A percentile compares a stretch with the other conserved stretches of the same genome.
These are phyloP conservation scores for Mesorhabditis spiculigera DNA, from an alignment of 2,888 invertebrate genomes.

Conservation along the genomic window DNA sequence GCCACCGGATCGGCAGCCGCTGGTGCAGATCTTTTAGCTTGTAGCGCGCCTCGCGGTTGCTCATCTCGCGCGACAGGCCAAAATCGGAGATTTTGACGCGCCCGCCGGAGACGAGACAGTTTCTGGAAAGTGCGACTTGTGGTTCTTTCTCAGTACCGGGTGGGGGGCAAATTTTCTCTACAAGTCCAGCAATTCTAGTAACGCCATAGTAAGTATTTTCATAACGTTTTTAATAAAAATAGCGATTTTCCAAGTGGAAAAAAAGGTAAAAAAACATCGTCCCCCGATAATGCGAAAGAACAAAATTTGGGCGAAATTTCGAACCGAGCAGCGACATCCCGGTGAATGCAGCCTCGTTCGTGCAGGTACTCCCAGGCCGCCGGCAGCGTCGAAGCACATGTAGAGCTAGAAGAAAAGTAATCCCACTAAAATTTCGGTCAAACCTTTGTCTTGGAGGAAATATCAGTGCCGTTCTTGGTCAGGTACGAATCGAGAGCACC, in stretches of 20 bases:
- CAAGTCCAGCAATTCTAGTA: no score
- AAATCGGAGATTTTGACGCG: conserved; percentile 41
- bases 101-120: conserved; percentile 34
- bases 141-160: not conserved
- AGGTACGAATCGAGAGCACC: conserved; percentile 36
- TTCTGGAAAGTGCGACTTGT: conserved; percentile 10
- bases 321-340: conserved; percentile 33
- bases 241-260: no score
- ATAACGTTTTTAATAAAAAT: no score
- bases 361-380: conserved; percentile 42
- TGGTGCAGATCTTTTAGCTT: conserved; percentile 37
- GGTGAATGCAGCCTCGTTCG: conserved; percentile 38
- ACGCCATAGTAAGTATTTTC: no score
- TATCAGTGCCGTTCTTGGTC: conserved; percentile 17
- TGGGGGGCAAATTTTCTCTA: not conserved
- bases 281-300: no score
- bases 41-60: conserved; percentile 34
- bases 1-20: conserved; percentile 40
- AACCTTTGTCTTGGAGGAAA: conserved; percentile 13
- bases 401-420: conserved; percentile 8
- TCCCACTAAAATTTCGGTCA: conserved; percentile 1
- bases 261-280: no score
- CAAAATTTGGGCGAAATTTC: not conserved
- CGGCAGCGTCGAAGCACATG: conserved; percentile 33
- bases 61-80: conserved; percentile 37